Evolutionary conservation across 1,140 invertebrate genomes (phyloP), one percentile per base, ranked within the genome.

Genomic region (Brachionus rubens): DNA sequence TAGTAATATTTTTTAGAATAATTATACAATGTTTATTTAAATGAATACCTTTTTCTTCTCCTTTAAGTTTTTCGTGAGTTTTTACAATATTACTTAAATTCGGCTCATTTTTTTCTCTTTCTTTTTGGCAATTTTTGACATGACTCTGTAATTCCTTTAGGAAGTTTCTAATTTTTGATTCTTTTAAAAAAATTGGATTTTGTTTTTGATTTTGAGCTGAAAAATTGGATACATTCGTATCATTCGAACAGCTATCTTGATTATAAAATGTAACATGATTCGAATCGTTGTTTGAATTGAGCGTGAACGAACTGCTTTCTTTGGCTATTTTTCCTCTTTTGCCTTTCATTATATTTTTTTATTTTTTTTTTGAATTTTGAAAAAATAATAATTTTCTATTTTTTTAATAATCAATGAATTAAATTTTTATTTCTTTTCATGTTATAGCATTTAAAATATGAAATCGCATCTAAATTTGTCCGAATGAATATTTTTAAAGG

Each of bases 161-260:
- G 4, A 43, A 19, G 19, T 41, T 43, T 10, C 59, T 7, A 46
- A 65, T 65, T 41, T 65, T 65, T 12, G 36, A 24, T 43, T 65
- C 59, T 43, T 65, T 65, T 41, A 24, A n/a, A 46, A 41, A 24
- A 10, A 65, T 65, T 24, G 59, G 59, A 43, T 65, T 65, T 36
- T 65, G 36, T 43, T 43, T 65, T 46, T 65, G 59, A 28, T 41
- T 65, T 7, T 28, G n/a, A 43, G 19, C 43, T 6, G 59, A 65
- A 26, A 26, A 43, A 10, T 36, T 65, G 1, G 59, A 65, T 14
- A 43, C 41, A 43, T 65, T 65, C 6, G 59, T 65, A 10, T 65
- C 59, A 41, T 65, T 65, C 26, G 59, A 65, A 65, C 59, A 43
- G 5, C 59, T 65, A 21, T 65, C 40, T 65, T 65, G 59, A 36